These are phyloP conservation scores for Lytechinus variegatus DNA, from an alignment of 35 echinoderm and acorn worm genomes.

Conservation along the genomic window DNA sequence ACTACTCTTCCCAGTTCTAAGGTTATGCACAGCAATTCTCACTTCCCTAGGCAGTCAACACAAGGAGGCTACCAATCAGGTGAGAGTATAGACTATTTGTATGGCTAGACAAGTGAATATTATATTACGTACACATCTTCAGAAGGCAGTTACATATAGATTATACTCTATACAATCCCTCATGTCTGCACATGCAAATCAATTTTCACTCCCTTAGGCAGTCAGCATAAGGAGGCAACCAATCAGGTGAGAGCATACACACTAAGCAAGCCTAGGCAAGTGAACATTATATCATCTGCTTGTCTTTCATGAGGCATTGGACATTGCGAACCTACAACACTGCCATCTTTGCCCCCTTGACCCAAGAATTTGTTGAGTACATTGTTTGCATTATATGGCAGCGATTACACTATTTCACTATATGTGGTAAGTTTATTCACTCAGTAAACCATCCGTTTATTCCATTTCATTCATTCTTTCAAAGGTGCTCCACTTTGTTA, in stretches of 20 bases:
- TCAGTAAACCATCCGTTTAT: slow-evolving; percentile 67
- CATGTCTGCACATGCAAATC: not conserved
- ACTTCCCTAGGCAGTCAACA: slow-evolving; percentile 91
- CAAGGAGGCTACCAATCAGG: slow-evolving; percentile 84
- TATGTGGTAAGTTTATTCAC: too few relatives aligned
- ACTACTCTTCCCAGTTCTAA: slow-evolving; percentile 85
- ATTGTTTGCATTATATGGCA: too few relatives aligned
- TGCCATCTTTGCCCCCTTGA: too few relatives aligned
- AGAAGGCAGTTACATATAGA: too few relatives aligned
- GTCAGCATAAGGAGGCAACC: slow-evolving; percentile 82
- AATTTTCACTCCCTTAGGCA: slow-evolving; percentile 73
- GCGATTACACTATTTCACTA: too few relatives aligned
- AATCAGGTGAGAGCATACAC: slow-evolving; percentile 65
- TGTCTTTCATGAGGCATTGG: too few relatives aligned
- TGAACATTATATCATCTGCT: not conserved
- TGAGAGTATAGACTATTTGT: not conserved
- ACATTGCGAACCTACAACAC: too few relatives aligned
- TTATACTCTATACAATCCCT: too few relatives aligned
- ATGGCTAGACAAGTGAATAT: not conserved
- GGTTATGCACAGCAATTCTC: slow-evolving; percentile 79
- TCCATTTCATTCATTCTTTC: not conserved
- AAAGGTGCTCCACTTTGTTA: slow-evolving; percentile 79
- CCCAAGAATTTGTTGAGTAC: too few relatives aligned
- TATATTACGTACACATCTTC: too few relatives aligned
- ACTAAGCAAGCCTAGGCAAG: not conserved